phyloP scores from a whole-genome alignment of 2,113 vertebrate genomes.

The Glaucidium brasilianum region DNA sequence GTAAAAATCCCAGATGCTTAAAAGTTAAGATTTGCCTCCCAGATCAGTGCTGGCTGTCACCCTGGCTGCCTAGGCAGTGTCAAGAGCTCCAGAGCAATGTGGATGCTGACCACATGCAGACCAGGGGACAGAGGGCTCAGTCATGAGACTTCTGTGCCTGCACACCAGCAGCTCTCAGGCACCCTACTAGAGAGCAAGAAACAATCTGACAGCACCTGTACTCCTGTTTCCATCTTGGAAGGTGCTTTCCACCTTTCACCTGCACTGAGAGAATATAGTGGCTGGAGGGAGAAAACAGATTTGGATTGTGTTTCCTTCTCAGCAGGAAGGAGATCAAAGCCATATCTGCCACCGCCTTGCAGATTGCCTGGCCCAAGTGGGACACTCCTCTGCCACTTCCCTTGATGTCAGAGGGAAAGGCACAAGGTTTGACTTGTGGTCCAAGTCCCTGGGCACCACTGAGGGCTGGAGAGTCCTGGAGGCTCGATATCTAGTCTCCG shows the following conservation, averaged over 20 bases:
- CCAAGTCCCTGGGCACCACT: neutral
- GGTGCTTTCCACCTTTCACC: neutral
- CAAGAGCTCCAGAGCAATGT: accelerated
- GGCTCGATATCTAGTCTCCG: neutral
- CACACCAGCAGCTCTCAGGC: neutral
- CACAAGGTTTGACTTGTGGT: accelerated
- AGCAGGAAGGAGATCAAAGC: neutral
- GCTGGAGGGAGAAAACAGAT: neutral
- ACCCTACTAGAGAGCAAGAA: accelerated
- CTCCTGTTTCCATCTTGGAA: neutral
- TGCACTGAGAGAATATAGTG: neutral
- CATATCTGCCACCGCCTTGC: neutral
- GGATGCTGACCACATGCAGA: accelerated
- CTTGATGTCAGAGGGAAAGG: neutral
- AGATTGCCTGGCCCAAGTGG: neutral
- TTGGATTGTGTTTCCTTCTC: neutral
- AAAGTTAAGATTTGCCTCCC: neutral
- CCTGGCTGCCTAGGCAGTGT: neutral
- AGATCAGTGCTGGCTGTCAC: neutral
- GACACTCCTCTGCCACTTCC: neutral
- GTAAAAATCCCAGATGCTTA: neutral
- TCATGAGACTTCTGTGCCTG: accelerated
- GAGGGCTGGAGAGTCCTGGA: neutral
- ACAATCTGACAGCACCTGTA: neutral
- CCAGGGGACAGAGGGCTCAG: neutral